Conservation (phyloP, 2,888 invertebrate genomes). For the Caradrina clavipalpis region DNA sequence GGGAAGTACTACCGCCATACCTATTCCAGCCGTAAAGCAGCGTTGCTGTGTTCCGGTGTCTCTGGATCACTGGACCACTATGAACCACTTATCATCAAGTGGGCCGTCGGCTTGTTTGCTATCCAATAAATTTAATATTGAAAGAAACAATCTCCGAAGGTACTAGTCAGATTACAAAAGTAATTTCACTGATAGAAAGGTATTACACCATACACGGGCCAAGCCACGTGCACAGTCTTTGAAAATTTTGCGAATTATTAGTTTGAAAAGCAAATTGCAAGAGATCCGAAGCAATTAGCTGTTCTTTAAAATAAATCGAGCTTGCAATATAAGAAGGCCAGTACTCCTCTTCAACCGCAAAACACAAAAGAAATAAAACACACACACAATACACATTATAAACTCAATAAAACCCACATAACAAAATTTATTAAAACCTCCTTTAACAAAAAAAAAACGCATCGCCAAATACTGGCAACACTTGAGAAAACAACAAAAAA, state of each 20-base stretch:
- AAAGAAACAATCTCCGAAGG: too few species aligned
- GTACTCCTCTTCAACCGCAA: slow-evolving; percentile 2
- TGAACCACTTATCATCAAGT: too few species aligned
- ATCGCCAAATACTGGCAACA: slow-evolving; percentile 54
- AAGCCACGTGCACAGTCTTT: too few species aligned
- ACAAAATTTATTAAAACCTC: slow-evolving; percentile 36
- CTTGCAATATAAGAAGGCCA: slow-evolving; percentile 18
- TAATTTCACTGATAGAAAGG: too few species aligned
- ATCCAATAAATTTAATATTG: too few species aligned
- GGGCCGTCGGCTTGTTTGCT: too few species aligned
- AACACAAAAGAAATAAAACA: slow-evolving; percentile 11
- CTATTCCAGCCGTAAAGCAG: too few species aligned
- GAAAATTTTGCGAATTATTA: background rate
- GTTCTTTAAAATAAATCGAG: slow-evolving; percentile 38
- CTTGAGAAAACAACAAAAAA: slow-evolving; percentile 70
- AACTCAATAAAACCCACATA: slow-evolving; percentile 23
- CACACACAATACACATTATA: slow-evolving; percentile 38
- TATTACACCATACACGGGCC: too few species aligned
- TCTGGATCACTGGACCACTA: too few species aligned
- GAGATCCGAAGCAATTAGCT: slow-evolving; percentile 10
- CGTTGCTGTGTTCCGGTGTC: too few species aligned
- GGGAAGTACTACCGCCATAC: too few species aligned
- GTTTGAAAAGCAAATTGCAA: background rate
- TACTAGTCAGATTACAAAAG: too few species aligned
- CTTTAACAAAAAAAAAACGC: slow-evolving; percentile 30